phyloP scores from a whole-genome alignment of 2,113 vertebrate species.

The Rattus rattus region DNA sequence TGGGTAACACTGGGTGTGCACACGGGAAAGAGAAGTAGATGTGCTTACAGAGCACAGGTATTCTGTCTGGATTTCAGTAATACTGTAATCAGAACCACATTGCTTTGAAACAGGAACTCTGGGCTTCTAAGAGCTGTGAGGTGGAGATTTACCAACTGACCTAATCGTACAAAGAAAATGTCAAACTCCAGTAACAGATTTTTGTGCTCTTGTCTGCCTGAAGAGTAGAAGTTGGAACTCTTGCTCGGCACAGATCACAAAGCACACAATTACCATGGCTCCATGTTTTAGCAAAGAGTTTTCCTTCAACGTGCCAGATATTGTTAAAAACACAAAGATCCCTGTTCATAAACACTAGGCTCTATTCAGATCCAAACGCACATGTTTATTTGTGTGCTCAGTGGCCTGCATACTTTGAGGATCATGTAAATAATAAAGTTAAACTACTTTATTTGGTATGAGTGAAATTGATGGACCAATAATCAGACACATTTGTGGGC shows the following conservation, averaged over 20 bases:
- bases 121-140: slow-evolving; percentile 69
- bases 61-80: slow-evolving; percentile 22
- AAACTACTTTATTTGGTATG: slow-evolving; percentile 75
- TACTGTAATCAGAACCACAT: slow-evolving; percentile 76
- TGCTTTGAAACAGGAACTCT: slow-evolving; percentile 65
- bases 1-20: background rate
- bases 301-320: slow-evolving; percentile 56
- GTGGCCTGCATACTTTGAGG: slow-evolving; percentile 83
- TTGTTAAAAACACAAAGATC: slow-evolving; percentile 78
- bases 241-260: slow-evolving; percentile 43
- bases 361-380: slow-evolving; percentile 77
- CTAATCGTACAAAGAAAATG: slow-evolving; percentile 75
- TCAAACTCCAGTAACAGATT: slow-evolving; percentile 73
- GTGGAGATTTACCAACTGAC: slow-evolving; percentile 76
- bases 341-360: slow-evolving; percentile 77
- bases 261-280: slow-evolving; percentile 68
- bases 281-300: slow-evolving; percentile 66
- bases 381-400: slow-evolving; percentile 83
- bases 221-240: slow-evolving; percentile 59
- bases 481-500: slow-evolving; percentile 71
- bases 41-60: slow-evolving; percentile 28
- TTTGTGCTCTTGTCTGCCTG: slow-evolving; percentile 56
- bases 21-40: background rate
- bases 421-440: slow-evolving; percentile 82
- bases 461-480: slow-evolving; percentile 69